These are phyloP conservation scores for Nesoenas mayeri DNA, from an alignment of 2,113 vertebrate species.

Conservation along the genomic window DNA sequence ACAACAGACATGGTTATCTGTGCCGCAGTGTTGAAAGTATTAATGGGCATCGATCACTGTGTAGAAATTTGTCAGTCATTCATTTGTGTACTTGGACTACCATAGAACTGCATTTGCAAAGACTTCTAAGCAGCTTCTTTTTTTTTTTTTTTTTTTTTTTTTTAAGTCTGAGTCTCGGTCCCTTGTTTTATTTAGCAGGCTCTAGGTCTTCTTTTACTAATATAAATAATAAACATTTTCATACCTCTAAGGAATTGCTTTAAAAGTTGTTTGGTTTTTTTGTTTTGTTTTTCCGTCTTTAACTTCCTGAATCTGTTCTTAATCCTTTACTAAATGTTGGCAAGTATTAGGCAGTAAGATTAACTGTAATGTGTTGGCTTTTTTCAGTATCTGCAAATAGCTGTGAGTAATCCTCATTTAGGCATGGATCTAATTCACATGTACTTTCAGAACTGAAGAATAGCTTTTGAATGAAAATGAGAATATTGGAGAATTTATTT, in stretches of 20 bases:
- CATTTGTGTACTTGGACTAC: background rate
- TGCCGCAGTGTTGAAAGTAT: fast-evolving
- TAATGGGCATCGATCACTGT: background rate
- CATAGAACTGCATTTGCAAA: background rate
- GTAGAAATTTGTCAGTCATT: background rate
- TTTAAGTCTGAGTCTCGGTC: background rate
- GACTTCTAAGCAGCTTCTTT: background rate
- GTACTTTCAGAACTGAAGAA: constrained; percentile 62
- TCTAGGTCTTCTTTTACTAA: background rate
- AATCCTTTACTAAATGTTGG: constrained; percentile 54
- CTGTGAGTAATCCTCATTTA: constrained; percentile 63
- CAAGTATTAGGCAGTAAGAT: constrained; percentile 58
- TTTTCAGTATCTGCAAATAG: constrained; percentile 65
- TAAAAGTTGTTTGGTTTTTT: background rate
- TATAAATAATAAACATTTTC: background rate
- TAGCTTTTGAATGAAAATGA: constrained; percentile 58
- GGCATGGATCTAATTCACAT: constrained; percentile 49
- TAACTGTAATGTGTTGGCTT: constrained; percentile 47
- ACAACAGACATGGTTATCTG: background rate
- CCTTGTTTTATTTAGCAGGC: background rate
- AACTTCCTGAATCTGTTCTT: constrained; percentile 43
- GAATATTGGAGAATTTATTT: constrained; percentile 60
- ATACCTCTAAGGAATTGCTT: constrained; percentile 3
- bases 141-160: background rate
- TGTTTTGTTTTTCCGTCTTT: background rate